A percentile compares a stretch with the other conserved stretches of the same genome.
Conservation (phyloP, 2,113 vertebrate genomes). For the Himantopus leucocephalus region DNA sequence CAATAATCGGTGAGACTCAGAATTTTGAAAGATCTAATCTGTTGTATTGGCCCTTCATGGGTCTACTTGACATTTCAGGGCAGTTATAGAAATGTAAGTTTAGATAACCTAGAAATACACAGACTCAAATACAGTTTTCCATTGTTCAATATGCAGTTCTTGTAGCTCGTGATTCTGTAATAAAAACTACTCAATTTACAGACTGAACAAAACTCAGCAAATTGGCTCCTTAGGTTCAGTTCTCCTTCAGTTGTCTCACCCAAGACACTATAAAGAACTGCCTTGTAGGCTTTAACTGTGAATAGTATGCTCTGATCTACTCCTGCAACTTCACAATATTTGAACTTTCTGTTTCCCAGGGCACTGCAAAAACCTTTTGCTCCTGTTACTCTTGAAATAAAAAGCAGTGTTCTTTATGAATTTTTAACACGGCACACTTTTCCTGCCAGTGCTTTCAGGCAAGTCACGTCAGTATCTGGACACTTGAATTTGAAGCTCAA, state of each 20-base stretch:
- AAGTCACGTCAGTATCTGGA: slow-evolving; percentile 74
- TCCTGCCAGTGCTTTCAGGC: slow-evolving; percentile 72
- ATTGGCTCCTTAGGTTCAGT: slow-evolving; percentile 85
- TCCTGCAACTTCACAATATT: slow-evolving; percentile 76
- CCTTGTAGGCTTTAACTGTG: slow-evolving; percentile 83
- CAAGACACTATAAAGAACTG: slow-evolving; percentile 77
- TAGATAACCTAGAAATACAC: not conserved
- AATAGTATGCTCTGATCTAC: slow-evolving; percentile 82
- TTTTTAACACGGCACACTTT: slow-evolving; percentile 79
- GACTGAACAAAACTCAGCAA: slow-evolving; percentile 84
- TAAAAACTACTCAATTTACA: slow-evolving; percentile 68
- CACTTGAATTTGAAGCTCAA: slow-evolving; percentile 66
- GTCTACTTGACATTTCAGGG: not conserved
- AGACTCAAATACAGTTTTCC: not conserved
- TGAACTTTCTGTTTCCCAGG: slow-evolving; percentile 84
- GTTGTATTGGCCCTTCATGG: not conserved
- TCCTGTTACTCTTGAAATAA: slow-evolving; percentile 76
- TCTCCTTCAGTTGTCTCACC: slow-evolving; percentile 79
- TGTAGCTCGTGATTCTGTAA: slow-evolving; percentile 44
- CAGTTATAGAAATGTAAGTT: not conserved
- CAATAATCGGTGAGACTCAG: not conserved
- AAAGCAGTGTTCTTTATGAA: slow-evolving; percentile 84
- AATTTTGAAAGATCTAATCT: not conserved
- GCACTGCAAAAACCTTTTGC: slow-evolving; percentile 80
- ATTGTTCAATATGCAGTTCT: slow-evolving; percentile 45